Evolutionary conservation across 2,888 invertebrate genomes (phyloP).

Genomic region (Drosophila lutescens): DNA sequence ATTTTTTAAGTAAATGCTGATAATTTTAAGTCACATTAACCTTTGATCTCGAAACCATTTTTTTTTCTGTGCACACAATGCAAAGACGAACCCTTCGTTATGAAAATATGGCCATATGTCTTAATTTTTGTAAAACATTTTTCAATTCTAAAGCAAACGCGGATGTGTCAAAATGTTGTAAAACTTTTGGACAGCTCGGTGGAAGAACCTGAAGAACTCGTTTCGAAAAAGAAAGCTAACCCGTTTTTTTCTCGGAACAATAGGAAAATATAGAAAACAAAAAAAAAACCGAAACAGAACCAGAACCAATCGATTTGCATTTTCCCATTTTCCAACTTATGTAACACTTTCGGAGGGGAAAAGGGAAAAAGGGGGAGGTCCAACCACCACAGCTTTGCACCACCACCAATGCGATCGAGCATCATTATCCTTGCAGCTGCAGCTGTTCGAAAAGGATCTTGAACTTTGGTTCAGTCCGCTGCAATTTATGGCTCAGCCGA

Average conservation of each 20-base stretch:
- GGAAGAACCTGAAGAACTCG: slow-evolving; percentile 49
- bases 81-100: slow-evolving; percentile 49
- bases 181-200: slow-evolving; percentile 45
- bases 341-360: slow-evolving; percentile 40
- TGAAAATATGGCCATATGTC: slow-evolving; percentile 56
- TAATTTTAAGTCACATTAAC: too few species aligned
- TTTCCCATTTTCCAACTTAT: slow-evolving; percentile 29
- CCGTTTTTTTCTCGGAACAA: slow-evolving; percentile 11
- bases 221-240: slow-evolving; percentile 36
- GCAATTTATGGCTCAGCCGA: slow-evolving; percentile 37
- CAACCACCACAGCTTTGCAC: slow-evolving; percentile 29
- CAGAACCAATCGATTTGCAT: slow-evolving; percentile 69
- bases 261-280: slow-evolving; percentile 31
- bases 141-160: slow-evolving; percentile 26
- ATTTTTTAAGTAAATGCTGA: too few species aligned
- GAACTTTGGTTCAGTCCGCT: slow-evolving; percentile 11
- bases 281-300: slow-evolving; percentile 38
- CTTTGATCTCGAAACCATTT: too few species aligned
- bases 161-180: slow-evolving; percentile 62
- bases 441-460: slow-evolving; percentile 28
- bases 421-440: slow-evolving; percentile 31
- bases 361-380: slow-evolving; percentile 17
- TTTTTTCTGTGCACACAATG: not conserved
- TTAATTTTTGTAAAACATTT: slow-evolving; percentile 53
- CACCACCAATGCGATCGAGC: slow-evolving; percentile 24